A percentile compares a stretch with the other conserved stretches of the same genome.
Evolutionary conservation across 2,888 invertebrate genomes (phyloP).

Genomic region (Drosophila yooni): DNA sequence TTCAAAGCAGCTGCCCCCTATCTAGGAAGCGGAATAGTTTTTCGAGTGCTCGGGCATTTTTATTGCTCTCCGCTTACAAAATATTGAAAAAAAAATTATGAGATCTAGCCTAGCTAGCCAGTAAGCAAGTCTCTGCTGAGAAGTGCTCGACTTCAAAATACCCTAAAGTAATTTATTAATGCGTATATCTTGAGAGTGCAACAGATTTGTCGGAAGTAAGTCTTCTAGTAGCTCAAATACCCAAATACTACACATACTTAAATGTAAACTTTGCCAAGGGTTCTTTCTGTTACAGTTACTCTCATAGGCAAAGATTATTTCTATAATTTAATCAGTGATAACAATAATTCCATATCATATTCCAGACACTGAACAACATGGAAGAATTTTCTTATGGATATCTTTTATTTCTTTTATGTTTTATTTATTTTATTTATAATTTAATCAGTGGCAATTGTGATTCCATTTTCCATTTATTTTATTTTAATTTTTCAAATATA

Average conservation of each 20-base stretch:
- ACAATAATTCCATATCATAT: background rate
- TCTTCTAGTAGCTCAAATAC: background rate
- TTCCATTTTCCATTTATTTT: background rate
- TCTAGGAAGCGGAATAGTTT: conserved; percentile 25
- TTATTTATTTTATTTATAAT: background rate
- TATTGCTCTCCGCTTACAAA: conserved; percentile 73
- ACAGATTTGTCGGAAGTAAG: background rate
- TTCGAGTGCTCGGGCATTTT: conserved; percentile 79
- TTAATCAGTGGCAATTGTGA: background rate
- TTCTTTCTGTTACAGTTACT: background rate
- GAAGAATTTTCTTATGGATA: background rate
- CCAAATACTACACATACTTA: background rate
- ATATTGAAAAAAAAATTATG: conserved; percentile 43
- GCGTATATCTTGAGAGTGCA: background rate
- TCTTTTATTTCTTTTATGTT: background rate
- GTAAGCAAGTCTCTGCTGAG: background rate
- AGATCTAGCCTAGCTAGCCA: conserved; percentile 13
- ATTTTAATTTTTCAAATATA: background rate
- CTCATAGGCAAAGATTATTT: rapidly evolving
- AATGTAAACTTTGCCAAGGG: background rate
- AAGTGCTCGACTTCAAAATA: background rate
- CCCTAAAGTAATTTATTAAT: background rate
- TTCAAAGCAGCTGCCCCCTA: conserved; percentile 34
- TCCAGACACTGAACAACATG: background rate
- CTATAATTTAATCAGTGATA: background rate